These are phyloP conservation scores for Colletes gigas DNA, from an alignment of 1,140 invertebrate species.

Conservation along the genomic window DNA sequence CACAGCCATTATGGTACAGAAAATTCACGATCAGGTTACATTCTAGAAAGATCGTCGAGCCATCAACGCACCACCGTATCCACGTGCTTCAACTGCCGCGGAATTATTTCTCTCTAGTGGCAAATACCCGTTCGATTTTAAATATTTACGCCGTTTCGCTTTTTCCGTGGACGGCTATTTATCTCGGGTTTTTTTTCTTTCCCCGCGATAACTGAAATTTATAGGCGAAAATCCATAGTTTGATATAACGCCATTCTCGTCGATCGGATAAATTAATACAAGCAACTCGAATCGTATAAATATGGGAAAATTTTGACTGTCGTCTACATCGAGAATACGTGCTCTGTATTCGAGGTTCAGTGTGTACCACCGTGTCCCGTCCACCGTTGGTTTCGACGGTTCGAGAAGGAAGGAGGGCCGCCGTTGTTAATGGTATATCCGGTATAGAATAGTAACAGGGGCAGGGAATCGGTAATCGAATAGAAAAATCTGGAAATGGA, in stretches of 20 bases:
- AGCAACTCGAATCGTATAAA: neutral
- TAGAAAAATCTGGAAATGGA: conserved; percentile 11
- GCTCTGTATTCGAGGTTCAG: too few species aligned
- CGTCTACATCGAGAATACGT: too few species aligned
- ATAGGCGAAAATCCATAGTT: neutral
- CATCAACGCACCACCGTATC: too few species aligned
- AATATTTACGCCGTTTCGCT: conserved; percentile 22
- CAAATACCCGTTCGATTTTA: conserved; percentile 7
- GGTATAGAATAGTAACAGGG: neutral
- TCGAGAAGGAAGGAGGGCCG: too few species aligned
- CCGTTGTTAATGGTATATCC: neutral
- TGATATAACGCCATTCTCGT: neutral
- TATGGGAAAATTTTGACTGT: too few species aligned
- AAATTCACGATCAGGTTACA: neutral
- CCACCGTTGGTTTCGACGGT: too few species aligned
- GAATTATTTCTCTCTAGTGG: neutral
- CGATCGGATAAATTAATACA: too few species aligned
- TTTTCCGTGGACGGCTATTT: neutral
- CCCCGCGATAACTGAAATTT: neutral
- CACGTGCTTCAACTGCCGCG: neutral
- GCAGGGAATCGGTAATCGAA: conserved; percentile 7
- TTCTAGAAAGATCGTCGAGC: neutral
- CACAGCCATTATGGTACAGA: neutral
- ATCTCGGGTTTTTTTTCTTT: conserved; percentile 1
- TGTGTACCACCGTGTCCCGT: too few species aligned